Base-by-base conservation (phyloP, 2,113 vertebrate genomes). In the Clarias batrachus region DNA sequence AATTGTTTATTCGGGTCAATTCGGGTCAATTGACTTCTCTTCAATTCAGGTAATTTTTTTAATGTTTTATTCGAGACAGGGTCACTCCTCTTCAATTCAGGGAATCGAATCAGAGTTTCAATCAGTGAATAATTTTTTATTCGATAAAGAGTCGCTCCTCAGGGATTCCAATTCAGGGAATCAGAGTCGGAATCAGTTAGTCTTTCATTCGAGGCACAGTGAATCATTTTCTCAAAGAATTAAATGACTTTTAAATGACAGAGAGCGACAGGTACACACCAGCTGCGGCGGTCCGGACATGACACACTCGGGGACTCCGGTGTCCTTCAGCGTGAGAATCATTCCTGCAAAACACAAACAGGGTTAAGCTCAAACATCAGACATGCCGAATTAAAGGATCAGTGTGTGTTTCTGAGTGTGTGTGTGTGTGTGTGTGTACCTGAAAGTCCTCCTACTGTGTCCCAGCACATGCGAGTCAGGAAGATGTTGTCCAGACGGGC, bases 281-380 rank as follows among this genome's bases (percentile, higher is more conserved):
- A 99, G 94, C 87, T 98, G 96, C 3, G 97, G 97, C 0, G 98
- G 98, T 90, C 98, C 98, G 11, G 96, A 96, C 27, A 99, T 94
- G 21, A 96, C 93, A 81, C 97, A 98, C 54, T 96, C 95, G 0
- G 96, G 96, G 11, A 98, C 96, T 1, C 97, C 97, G 0, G 94
- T 95, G 86, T 97, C 97, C 92, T 96, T 97, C 81, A 99, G 81
- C 0, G 97, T 99, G 65, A 98, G 92, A 56, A 99, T 96, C 96
- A 99, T 96, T 59, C 98, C 97, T 99, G 88, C 13, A 89, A 33
- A 59, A 77, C 1, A 85, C 1, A 86, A 7, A 66, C 4, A 25
- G 27, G 52, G 37, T 76, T 52, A 10, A n/a, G 16, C 12, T 77
- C 48, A 84, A 37, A 74, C 74, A 37, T 19, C 27, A n/a, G 12